A percentile compares a stretch with the other conserved stretches of the same genome.
phyloP scores from a whole-genome alignment of 2,113 vertebrate species.

The Myotis lucifugus region DNA sequence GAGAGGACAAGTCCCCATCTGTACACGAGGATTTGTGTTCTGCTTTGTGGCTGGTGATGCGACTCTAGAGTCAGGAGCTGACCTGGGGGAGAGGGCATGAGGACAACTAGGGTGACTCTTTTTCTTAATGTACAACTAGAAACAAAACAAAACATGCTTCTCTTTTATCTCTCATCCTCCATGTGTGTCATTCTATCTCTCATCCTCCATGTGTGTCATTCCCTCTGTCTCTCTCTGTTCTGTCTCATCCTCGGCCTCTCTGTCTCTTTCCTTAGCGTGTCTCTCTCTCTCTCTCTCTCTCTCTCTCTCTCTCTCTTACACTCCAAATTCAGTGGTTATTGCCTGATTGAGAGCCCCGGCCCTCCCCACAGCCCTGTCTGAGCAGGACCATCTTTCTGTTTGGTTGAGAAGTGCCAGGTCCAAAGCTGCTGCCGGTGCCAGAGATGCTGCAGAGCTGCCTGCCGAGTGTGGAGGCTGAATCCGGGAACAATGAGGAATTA shows the following conservation, averaged over 20 bases:
- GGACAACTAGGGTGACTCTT: background rate
- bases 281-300: background rate
- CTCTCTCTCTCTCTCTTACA: background rate
- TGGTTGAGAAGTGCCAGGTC: conserved; percentile 71
- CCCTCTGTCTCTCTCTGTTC: background rate
- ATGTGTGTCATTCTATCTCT: background rate
- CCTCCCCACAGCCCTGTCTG: background rate
- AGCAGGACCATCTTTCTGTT: conserved; percentile 17
- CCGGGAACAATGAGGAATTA: conserved; percentile 60
- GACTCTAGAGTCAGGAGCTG: background rate
- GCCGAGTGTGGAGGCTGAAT: conserved; percentile 61
- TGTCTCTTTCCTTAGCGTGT: background rate
- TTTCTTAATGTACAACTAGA: background rate
- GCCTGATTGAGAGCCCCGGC: background rate
- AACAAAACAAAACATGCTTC: background rate
- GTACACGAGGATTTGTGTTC: background rate
- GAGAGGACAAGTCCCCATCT: background rate
- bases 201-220: background rate
- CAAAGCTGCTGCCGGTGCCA: background rate
- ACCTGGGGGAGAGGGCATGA: background rate
- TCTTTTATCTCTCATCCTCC: background rate
- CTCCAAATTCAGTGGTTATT: background rate
- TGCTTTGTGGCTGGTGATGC: background rate
- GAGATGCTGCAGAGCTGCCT: conserved; percentile 68
- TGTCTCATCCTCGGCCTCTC: background rate